phyloP scores from a whole-genome alignment of 2,888 invertebrate genomes.

The Tetragnatha montana region DNA sequence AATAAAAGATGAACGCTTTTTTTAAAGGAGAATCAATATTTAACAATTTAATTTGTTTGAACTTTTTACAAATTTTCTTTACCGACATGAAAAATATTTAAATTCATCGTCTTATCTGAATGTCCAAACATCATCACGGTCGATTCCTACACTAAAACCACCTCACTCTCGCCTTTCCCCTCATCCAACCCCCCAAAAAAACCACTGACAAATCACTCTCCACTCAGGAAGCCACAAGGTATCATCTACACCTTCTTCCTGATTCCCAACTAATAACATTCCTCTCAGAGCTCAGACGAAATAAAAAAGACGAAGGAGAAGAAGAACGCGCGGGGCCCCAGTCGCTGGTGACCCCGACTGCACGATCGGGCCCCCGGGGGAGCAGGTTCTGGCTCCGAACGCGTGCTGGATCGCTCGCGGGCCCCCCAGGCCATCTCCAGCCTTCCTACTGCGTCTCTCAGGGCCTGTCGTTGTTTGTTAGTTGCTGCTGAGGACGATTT shows the following conservation, averaged over 20 bases:
- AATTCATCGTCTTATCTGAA: too few species aligned
- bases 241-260: conserved; percentile 39
- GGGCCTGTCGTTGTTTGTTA: conserved; percentile 23
- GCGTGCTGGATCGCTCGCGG: conserved; percentile 57
- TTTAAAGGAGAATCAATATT: too few species aligned
- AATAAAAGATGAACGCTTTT: too few species aligned
- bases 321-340: conserved; percentile 64
- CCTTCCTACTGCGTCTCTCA: conserved; percentile 58
- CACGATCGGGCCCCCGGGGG: conserved; percentile 53
- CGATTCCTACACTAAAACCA: too few species aligned
- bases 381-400: conserved; percentile 61
- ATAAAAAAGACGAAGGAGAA: conserved; percentile 35
- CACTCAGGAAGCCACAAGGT: not conserved
- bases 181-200: not conserved
- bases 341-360: conserved; percentile 63
- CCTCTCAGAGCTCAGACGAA: conserved; percentile 31
- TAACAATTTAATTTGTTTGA: too few species aligned
- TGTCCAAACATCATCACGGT: too few species aligned
- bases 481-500: conserved; percentile 11
- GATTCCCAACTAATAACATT: conserved; percentile 49
- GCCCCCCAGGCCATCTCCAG: conserved; percentile 33
- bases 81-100: too few species aligned
- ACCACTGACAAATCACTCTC: not conserved
- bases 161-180: too few species aligned
- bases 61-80: too few species aligned